Evolutionary conservation across 1,140 invertebrate genomes (phyloP), one percentile per base, ranked within the genome.

Genomic region (Bathynomus jamesi): DNA sequence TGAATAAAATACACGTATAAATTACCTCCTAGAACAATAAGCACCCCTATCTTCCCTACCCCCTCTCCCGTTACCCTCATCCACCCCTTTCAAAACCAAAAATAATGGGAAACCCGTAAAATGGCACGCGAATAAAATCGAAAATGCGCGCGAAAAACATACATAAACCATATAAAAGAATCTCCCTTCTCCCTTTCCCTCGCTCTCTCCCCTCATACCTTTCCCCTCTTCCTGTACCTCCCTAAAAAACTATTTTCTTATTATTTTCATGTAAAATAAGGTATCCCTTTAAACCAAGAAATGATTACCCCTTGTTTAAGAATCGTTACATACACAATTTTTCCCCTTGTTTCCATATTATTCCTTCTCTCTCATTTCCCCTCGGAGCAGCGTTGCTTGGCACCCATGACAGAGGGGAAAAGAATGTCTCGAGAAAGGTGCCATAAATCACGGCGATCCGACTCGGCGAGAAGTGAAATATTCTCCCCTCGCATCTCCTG

Each of bases 391-490:
- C 31, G 30, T 46, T 40, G 24, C 40, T 40, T 46, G 30, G 30
- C 30, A 25, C 24, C 31, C 10, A 25, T 40, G 30, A 40, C 68
- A 67, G 28, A 70, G 53, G 32, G 10, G 69, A 65, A 65, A 63
- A 21, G 46, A 71, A 27, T 62, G 65, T 46, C 28, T 40, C n/a
- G 28, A 61, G 32, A 62, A 53, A 30, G 64, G 27, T 28, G 32
- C 31, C 28, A 53, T 28, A 62, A 61, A 61, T 30, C 27, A 40
- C 62, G 28, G 32, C 29, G n/a, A n/a, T n/a, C n/a, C n/a, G n/a
- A n/a, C n/a, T n/a, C n/a, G 24, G 28, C 25, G 40, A 31, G 46
- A 60, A 40, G 27, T 8, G 30, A 21, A 30, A 66, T 21, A 30
- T 27, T 66, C 28, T 17, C 40, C 40, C 13, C 40, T 28, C 27